Evolutionary conservation across 2,797 vertebrate genomes (phyloP).

Genomic region (Hydrocynus forskahlii): DNA sequence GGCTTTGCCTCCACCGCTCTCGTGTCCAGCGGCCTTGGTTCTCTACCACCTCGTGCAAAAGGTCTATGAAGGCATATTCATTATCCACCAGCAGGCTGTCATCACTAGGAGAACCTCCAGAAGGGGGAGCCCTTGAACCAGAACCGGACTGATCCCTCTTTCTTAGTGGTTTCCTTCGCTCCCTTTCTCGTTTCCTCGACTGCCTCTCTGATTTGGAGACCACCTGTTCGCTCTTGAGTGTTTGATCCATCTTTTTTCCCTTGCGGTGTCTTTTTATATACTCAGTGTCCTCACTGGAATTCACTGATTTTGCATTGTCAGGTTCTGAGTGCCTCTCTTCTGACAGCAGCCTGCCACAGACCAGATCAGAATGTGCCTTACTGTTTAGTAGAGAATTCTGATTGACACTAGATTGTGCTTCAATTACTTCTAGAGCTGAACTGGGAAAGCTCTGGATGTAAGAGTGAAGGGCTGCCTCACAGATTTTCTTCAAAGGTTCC

Average conservation of each 20-base stretch:
- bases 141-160: constrained; percentile 21
- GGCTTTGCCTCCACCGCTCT: constrained; percentile 77
- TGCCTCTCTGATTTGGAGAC: not conserved
- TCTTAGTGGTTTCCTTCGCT: not conserved
- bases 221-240: constrained; percentile 4
- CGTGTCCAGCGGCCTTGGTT: constrained; percentile 83
- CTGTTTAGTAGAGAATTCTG: not conserved
- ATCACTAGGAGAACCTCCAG: constrained; percentile 65
- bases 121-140: constrained; percentile 51
- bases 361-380: constrained; percentile 9
- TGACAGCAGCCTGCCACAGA: not conserved
- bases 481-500: constrained; percentile 17
- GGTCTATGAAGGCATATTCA: constrained; percentile 73
- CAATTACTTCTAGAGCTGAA: constrained; percentile 15
- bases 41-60: constrained; percentile 82
- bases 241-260: not conserved
- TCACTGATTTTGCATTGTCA: constrained; percentile 2
- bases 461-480: constrained; percentile 13
- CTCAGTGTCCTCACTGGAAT: not conserved
- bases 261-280: not conserved
- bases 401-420: constrained; percentile 18
- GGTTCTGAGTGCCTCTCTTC: constrained; percentile 1
- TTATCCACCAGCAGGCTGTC: constrained; percentile 66
- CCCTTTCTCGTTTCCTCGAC: constrained; percentile 3
- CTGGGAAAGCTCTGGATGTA: constrained; percentile 1